Conservation (phyloP, 2,797 vertebrate genomes). For the Falco concolor region DNA sequence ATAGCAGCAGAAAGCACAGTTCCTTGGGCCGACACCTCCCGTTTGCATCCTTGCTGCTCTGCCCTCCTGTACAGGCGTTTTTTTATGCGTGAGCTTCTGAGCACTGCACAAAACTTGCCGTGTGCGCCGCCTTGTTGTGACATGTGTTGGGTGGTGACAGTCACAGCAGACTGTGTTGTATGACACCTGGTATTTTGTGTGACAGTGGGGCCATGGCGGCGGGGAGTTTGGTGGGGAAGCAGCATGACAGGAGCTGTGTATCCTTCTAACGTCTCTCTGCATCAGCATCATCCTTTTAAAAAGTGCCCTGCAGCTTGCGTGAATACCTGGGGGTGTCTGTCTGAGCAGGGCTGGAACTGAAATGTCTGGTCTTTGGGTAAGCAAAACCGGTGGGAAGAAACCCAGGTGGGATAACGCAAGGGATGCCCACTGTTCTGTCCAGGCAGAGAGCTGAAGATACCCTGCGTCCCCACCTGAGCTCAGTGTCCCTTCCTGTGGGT, state of each 20-base stretch:
- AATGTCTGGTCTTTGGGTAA: neutral
- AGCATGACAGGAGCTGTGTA: neutral
- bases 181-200: neutral
- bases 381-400: neutral
- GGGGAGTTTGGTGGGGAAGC: neutral
- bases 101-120: neutral
- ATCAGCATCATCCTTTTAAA: neutral
- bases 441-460: neutral
- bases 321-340: neutral
- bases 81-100: neutral
- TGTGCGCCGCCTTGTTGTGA: neutral
- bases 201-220: neutral
- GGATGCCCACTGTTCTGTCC: fast-evolving
- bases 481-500: fast-evolving
- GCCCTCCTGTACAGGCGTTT: neutral
- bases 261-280: neutral
- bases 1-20: neutral
- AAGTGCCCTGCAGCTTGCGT: neutral
- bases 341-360: neutral
- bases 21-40: neutral
- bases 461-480: fast-evolving
- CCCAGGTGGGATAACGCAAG: neutral
- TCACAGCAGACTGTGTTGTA: neutral
- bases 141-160: neutral
- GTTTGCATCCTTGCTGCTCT: fast-evolving